Base-by-base conservation (phyloP, 2,113 vertebrate species). In the Myotis lucifugus region DNA sequence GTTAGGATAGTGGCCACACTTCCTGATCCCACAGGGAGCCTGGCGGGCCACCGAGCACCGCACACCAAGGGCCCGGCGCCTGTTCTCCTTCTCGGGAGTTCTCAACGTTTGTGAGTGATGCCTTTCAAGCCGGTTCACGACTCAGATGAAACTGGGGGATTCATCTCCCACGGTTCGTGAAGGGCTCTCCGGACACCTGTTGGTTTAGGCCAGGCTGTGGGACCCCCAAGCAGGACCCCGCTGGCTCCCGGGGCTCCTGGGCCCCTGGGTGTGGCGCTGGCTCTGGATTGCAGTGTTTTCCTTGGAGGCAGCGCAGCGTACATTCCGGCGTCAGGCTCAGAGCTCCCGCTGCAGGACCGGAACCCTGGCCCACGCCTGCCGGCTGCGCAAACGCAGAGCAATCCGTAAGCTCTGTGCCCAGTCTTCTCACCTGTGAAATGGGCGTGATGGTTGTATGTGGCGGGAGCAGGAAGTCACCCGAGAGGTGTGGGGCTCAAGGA, bases 1-100 rank as follows among this genome's bases (percentile, higher is more conserved):
- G 82, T 78, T 54, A 54, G 74, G 69, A 66, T 64, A 77, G 32
- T 19, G 82, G 79, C 85, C 54, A 61, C 29, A 61, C 77, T 72
- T 85, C 42, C n/a, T 19, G 34, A 34, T 34, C 54, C 78, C 15
- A 42, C 25, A 0, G 86, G 77, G 92, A 59, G 78, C 87, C 46
- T 52, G 67, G 78, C 46, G 23, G 46, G 56, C 56, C 56, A 23
- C 2, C 8, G 8, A 10, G 56, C 56, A 56, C 5, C 42, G 56
- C 21, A 25, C 46, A 46, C 46, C 46, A 1, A 23, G 8, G 56
- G 56, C 21, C 8, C 1, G 56, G 8, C 50, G 56, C 56, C 56
- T 59, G 56, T 8, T 59, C 56, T 10, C 56, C 21, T 4, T 21
- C 56, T 46, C 19, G 7, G 21, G 21, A 10, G 21, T 23, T 59